A percentile compares a stretch with the other conserved stretches of the same genome.
phyloP scores from a whole-genome alignment of 2,797 vertebrate genomes.

The Sebastes vulpes region DNA sequence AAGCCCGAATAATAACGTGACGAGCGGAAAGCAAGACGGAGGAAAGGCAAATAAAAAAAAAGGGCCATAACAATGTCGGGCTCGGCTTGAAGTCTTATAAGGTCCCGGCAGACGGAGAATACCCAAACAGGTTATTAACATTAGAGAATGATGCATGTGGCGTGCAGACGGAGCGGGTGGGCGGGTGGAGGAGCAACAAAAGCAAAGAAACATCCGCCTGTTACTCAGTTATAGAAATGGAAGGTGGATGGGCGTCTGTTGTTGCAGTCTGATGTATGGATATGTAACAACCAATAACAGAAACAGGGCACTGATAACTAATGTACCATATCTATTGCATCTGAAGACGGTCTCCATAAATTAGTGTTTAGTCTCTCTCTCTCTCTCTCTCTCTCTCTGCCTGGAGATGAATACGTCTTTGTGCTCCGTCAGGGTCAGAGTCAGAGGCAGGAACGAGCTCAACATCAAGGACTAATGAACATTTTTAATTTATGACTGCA shows the following conservation, averaged over 20 bases:
- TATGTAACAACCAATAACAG: neutral
- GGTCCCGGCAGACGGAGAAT: slow-evolving; percentile 37
- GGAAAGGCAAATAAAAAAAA: neutral
- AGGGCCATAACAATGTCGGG: slow-evolving; percentile 13
- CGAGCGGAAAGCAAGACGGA: slow-evolving; percentile 16
- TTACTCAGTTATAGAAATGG: neutral
- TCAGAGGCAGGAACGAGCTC: slow-evolving; percentile 16
- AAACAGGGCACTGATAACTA: neutral
- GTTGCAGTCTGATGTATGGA: slow-evolving; percentile 1
- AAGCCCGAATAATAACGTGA: slow-evolving; percentile 30
- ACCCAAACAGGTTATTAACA: slow-evolving; percentile 49
- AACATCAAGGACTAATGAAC: slow-evolving; percentile 10
- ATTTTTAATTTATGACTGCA: neutral
- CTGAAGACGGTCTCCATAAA: slow-evolving; percentile 18
- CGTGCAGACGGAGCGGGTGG: neutral
- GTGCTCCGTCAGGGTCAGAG: slow-evolving; percentile 33
- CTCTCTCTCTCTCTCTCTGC: neutral
- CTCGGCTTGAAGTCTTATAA: slow-evolving; percentile 33
- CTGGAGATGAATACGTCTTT: slow-evolving; percentile 49
- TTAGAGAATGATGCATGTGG: slow-evolving; percentile 16
- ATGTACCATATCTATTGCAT: slow-evolving; percentile 19
- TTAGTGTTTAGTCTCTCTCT: neutral
- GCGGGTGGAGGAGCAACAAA: neutral
- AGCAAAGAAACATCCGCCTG: slow-evolving; percentile 1
- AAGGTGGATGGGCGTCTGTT: neutral